Base-by-base conservation (phyloP, 2,797 vertebrate genomes). In the Uromys caudimaculatus region DNA sequence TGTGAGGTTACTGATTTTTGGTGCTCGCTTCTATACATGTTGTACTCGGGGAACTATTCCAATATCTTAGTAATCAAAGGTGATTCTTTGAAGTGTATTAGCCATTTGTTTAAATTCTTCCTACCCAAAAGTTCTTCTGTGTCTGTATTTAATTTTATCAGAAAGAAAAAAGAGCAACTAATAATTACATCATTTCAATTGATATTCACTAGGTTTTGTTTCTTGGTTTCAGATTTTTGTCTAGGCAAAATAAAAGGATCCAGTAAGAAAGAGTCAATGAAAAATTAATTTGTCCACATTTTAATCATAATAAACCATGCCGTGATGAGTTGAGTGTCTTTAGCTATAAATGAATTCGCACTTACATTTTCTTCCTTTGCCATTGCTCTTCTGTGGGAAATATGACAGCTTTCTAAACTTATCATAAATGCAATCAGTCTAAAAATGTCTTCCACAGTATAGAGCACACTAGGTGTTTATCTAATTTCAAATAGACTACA, bases 261-360 rank as follows among this genome's bases (percentile, higher is more conserved):
- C 17, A 17, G 3, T 56, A 87, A 84, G 38, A 76, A 27, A 38
- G 52, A 82, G 67, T 69, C n/a, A 47, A 24, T 79, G 27, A 95
- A 95, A 93, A 83, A 69, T 76, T 83, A 83, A 58, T 54, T 88
- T 79, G 8, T 60, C 7, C 71, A 79, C 16, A 73, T 44, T 79
- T 90, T 75, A 56, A 81, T 44, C 19, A 32, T 23, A 90, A n/a
- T 47, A 77, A 91, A 50, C 54, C 21, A 69, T 17, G 4, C 54
- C 24, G 19, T 41, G 67, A 88, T 81, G 58, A 21, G 8, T 79
- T 62, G 8, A n/a, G 0, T 56, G 10, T 90, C 44, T 76, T 91
- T 69, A 64, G 71, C n/a, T 69, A 78, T 83, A 21, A 82, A 62
- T 17, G 6, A n/a, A 75, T 79, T 96, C 90, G 89, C 16, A 88